Conservation (phyloP, 2,888 invertebrate genomes). For the Conistra vaccinii region DNA sequence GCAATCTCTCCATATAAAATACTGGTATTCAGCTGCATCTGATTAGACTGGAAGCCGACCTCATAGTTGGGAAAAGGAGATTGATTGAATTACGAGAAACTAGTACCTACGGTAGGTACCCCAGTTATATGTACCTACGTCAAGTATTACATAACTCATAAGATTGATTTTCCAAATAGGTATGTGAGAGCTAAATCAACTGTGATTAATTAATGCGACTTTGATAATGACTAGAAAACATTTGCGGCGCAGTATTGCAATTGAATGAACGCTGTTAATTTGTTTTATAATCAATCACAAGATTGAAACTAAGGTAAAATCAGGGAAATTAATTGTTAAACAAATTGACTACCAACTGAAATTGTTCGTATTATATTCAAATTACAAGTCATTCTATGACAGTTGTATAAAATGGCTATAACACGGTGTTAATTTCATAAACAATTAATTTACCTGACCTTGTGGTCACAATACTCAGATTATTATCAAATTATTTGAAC, state of each 20-base stretch:
- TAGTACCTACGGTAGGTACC: not conserved
- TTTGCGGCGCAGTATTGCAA: constrained; percentile 14
- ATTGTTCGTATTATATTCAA: too few species aligned
- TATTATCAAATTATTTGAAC: too few species aligned
- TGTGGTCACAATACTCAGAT: too few species aligned
- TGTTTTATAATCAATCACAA: constrained; percentile 5
- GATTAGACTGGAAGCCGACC: not conserved
- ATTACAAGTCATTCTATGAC: too few species aligned
- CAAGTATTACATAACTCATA: constrained; percentile 17
- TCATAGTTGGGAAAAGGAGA: not conserved
- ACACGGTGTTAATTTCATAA: too few species aligned
- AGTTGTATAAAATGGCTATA: too few species aligned
- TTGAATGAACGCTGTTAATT: constrained; percentile 12
- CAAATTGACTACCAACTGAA: not conserved
- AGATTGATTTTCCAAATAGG: constrained; percentile 29
- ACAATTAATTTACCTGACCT: too few species aligned
- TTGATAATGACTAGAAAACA: constrained; percentile 32
- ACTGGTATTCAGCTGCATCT: not conserved
- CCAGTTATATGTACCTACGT: not conserved
- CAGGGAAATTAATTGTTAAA: not conserved
- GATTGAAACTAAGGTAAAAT: not conserved
- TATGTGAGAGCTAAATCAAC: constrained; percentile 31
- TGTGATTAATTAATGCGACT: constrained; percentile 39
- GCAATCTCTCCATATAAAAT: not conserved
- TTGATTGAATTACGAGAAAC: not conserved